Conservation (phyloP, 1,140 invertebrate genomes). For the Drosophila cardini region DNA sequence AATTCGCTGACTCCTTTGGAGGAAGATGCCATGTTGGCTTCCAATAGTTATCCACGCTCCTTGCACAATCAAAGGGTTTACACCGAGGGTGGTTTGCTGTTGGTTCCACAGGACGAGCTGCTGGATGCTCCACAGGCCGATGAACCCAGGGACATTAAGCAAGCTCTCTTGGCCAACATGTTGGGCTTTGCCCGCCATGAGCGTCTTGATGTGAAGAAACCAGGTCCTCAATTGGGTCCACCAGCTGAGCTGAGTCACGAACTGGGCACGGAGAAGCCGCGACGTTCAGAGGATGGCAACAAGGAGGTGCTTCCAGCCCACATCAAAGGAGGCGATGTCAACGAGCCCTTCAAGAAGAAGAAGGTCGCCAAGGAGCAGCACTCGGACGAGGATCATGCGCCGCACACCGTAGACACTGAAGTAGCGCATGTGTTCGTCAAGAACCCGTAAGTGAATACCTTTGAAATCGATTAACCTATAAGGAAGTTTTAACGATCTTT, state of each 20-base stretch:
- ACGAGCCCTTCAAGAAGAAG: constrained; percentile 79
- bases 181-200: constrained; percentile 93
- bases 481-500: background rate
- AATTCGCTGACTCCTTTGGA: constrained; percentile 78
- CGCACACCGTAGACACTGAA: constrained; percentile 84
- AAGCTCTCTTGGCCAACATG: constrained; percentile 76
- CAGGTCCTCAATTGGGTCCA: constrained; percentile 91
- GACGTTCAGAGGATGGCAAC: constrained; percentile 48
- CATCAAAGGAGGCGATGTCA: constrained; percentile 71
- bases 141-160: constrained; percentile 81
- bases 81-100: constrained; percentile 88
- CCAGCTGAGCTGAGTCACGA: constrained; percentile 66
- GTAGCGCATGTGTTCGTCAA: constrained; percentile 84
- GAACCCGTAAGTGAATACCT: constrained; percentile 84
- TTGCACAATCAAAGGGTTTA: constrained; percentile 84
- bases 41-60: constrained; percentile 65
- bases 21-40: constrained; percentile 80
- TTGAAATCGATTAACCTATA: background rate
- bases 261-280: constrained; percentile 60
- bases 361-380: constrained; percentile 77
- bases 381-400: constrained; percentile 83
- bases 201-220: constrained; percentile 97
- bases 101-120: constrained; percentile 77
- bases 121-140: constrained; percentile 60
- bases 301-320: constrained; percentile 81